Evolutionary conservation across 2,797 vertebrate species (phyloP).

Genomic region (Anguilla megastoma): DNA sequence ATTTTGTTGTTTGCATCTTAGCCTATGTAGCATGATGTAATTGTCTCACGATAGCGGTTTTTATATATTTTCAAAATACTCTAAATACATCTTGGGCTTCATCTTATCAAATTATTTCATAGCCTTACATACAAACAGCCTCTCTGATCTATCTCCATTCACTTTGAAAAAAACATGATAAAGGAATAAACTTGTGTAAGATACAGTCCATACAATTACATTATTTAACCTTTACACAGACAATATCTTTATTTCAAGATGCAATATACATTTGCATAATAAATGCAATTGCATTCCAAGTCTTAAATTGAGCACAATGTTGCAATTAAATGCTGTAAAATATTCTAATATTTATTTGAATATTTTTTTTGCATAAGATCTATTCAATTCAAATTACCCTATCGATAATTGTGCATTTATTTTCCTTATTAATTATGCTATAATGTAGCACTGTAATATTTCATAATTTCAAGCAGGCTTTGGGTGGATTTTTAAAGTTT

Average conservation of each 20-base stretch:
- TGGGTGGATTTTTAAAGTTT: not conserved
- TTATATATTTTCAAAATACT: too few species aligned
- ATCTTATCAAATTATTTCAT: too few species aligned
- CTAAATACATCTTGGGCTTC: too few species aligned
- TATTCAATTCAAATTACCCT: not conserved
- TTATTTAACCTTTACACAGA: too few species aligned
- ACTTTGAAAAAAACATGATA: not conserved
- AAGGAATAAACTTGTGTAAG: not conserved
- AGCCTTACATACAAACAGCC: too few species aligned
- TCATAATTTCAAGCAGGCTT: not conserved
- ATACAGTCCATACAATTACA: too few species aligned
- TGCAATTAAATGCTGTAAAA: not conserved
- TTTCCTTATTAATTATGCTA: not conserved
- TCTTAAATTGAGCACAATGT: not conserved
- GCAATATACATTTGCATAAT: not conserved
- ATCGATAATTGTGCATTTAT: not conserved
- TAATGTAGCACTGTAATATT: not conserved
- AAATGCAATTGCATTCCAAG: not conserved
- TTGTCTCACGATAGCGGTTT: too few species aligned
- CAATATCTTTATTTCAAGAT: too few species aligned
- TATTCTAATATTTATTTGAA: not conserved
- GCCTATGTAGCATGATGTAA: too few species aligned
- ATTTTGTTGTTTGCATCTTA: too few species aligned
- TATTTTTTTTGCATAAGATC: not conserved
- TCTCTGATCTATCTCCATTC: too few species aligned